Conservation (phyloP, 2,113 vertebrate genomes). For the Rhea americana region DNA sequence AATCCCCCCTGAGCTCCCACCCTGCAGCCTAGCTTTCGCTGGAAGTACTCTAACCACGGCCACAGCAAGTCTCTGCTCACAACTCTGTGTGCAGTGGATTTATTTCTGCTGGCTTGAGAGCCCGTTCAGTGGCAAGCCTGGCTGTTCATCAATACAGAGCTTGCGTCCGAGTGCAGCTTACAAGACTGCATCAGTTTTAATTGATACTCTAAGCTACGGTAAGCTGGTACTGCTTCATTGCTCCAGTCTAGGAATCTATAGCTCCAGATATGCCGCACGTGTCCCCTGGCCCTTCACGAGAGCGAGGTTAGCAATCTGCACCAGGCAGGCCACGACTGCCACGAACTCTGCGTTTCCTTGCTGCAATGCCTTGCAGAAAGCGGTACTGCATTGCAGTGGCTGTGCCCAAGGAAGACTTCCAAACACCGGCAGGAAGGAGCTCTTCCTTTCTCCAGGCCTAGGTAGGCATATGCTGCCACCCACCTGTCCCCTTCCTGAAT, state of each 20-base stretch:
- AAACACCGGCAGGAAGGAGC: fast-evolving
- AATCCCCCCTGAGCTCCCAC: neutral
- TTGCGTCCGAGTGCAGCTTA: neutral
- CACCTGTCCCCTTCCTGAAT: neutral
- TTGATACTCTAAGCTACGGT: neutral
- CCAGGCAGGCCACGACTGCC: neutral
- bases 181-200: neutral
- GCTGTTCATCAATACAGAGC: neutral
- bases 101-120: neutral
- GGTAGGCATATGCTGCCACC: neutral
- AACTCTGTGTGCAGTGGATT: neutral
- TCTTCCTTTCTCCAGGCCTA: neutral
- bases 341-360: fast-evolving
- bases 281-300: neutral
- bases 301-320: neutral
- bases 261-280: fast-evolving
- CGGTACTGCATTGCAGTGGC: neutral
- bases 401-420: neutral
- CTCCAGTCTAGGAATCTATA: neutral
- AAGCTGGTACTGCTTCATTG: neutral
- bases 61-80: neutral
- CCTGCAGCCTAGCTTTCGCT: neutral
- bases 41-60: neutral
- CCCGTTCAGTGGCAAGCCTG: neutral
- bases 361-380: too few relatives aligned